These are phyloP conservation scores for Gopherus evgoodei DNA, from an alignment of 2,113 vertebrate genomes.

Conservation along the genomic window DNA sequence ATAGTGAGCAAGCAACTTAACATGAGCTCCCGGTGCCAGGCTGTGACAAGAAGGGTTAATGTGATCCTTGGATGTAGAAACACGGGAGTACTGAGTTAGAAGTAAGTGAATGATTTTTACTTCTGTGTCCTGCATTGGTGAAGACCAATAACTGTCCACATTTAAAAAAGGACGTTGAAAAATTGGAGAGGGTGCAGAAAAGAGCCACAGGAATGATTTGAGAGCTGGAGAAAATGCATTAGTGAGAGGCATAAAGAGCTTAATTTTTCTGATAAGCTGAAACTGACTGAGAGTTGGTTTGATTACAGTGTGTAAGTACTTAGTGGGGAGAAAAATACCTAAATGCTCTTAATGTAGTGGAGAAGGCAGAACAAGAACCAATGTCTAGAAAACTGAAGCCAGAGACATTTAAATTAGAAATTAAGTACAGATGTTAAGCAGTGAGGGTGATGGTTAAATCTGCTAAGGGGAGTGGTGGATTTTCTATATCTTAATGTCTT, in stretches of 20 bases:
- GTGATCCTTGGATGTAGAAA: background rate
- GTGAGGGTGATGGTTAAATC: background rate
- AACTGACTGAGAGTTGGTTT: background rate
- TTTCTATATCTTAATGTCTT: background rate
- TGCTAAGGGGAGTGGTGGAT: background rate
- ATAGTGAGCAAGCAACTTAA: background rate
- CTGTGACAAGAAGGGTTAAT: background rate
- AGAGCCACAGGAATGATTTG: conserved; percentile 8
- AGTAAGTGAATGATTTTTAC: background rate
- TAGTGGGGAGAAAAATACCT: background rate
- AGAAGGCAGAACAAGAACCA: background rate
- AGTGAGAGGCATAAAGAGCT: background rate
- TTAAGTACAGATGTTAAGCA: background rate
- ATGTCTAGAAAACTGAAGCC: background rate
- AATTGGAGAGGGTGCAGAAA: background rate
- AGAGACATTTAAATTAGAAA: accelerated
- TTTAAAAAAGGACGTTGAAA: background rate
- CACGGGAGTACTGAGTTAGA: background rate
- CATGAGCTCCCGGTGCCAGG: background rate
- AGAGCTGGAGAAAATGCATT: background rate
- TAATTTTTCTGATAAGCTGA: background rate
- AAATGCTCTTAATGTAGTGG: background rate
- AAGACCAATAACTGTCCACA: background rate
- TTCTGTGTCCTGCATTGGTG: background rate
- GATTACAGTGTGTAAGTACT: background rate